Conservation (phyloP, 1,140 invertebrate genomes). For the Dreissena rostriformis region DNA sequence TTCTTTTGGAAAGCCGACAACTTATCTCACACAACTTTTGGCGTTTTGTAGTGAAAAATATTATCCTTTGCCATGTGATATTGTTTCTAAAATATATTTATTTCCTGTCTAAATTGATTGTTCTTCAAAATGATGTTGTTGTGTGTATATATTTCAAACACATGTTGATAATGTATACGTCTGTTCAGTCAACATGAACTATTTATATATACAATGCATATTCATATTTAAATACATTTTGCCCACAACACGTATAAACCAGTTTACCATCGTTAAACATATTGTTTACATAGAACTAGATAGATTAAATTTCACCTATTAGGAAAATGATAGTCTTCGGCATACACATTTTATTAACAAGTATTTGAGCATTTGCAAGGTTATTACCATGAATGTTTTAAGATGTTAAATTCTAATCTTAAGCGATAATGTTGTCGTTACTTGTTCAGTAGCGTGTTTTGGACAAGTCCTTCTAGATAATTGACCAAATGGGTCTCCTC, state of each 20-base stretch:
- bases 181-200: too few relatives aligned
- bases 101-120: too few relatives aligned
- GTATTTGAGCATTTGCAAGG: too few relatives aligned
- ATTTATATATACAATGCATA: too few relatives aligned
- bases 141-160: too few relatives aligned
- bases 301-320: background rate
- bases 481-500: slow-evolving; percentile 9
- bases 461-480: background rate
- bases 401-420: too few relatives aligned
- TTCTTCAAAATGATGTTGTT: too few relatives aligned
- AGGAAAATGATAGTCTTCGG: background rate
- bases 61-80: too few relatives aligned
- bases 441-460: slow-evolving; percentile 35
- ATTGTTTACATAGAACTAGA: background rate
- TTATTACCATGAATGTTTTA: too few relatives aligned
- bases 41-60: too few relatives aligned
- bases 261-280: background rate
- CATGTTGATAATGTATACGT: too few relatives aligned
- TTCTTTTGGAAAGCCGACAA: background rate
- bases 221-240: background rate
- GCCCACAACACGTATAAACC: background rate
- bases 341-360: background rate
- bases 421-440: background rate
- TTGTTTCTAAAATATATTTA: too few relatives aligned
- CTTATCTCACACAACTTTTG: background rate